Conservation (phyloP, 2,888 invertebrate genomes). For the Bhutanitis thaidina region DNA sequence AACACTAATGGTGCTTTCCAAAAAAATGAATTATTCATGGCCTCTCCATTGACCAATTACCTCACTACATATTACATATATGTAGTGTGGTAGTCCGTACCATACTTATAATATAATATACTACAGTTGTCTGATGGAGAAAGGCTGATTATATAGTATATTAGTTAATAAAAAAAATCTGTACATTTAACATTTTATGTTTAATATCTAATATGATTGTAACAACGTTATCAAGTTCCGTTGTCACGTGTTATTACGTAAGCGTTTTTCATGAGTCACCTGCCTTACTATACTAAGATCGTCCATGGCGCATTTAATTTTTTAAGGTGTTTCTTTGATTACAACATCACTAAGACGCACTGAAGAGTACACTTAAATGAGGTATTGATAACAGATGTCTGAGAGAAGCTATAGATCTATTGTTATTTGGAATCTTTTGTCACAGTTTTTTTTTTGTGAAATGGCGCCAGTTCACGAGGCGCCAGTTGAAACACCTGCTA, state of each 20-base stretch:
- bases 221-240: slow-evolving; percentile 2
- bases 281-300: slow-evolving; percentile 44
- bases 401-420: neutral
- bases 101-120: too few relatives aligned
- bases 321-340: slow-evolving; percentile 5
- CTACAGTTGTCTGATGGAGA: too few relatives aligned
- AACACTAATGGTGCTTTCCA: too few relatives aligned
- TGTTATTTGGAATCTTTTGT: neutral
- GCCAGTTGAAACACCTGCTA: slow-evolving; percentile 10
- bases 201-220: neutral
- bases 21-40: too few relatives aligned
- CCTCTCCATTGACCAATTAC: too few relatives aligned
- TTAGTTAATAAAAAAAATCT: too few relatives aligned
- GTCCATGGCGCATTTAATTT: slow-evolving; percentile 26
- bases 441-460: neutral
- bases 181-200: too few relatives aligned
- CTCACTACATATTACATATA: too few relatives aligned
- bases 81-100: too few relatives aligned
- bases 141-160: too few relatives aligned
- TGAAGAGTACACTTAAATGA: neutral
- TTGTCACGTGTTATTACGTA: slow-evolving; percentile 17
- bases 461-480: slow-evolving; percentile 7
- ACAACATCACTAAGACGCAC: neutral
- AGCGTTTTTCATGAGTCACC: slow-evolving; percentile 39
- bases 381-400: too few relatives aligned